These are phyloP conservation scores for Tridacna gigas DNA, from an alignment of 2,888 invertebrate genomes.

Conservation along the genomic window DNA sequence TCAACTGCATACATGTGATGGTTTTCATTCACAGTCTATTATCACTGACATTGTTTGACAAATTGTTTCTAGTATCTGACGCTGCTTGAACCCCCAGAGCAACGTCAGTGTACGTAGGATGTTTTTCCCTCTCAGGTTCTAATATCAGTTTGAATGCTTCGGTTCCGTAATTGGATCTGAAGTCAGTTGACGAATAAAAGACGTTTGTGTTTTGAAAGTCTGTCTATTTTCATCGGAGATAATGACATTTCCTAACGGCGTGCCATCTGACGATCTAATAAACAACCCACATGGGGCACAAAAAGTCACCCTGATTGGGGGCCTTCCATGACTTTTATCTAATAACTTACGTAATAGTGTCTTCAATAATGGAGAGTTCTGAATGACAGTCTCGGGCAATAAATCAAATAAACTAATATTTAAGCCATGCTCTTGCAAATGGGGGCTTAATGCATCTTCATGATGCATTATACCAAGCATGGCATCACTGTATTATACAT, in stretches of 20 bases:
- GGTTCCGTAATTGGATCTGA: background rate
- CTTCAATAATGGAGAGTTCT: background rate
- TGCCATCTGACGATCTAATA: background rate
- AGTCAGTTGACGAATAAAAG: background rate
- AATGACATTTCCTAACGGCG: background rate
- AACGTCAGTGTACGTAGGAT: too few relatives aligned
- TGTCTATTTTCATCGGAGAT: background rate
- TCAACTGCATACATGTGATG: too few relatives aligned
- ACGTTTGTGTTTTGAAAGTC: background rate
- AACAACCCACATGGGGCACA: background rate
- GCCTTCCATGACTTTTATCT: background rate
- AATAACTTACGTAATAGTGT: slow-evolving; percentile 1
- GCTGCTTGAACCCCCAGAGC: too few relatives aligned
- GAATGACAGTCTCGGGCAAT: background rate
- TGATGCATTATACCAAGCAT: too few relatives aligned
- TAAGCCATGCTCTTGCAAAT: background rate
- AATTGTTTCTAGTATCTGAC: too few relatives aligned
- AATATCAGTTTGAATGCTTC: too few relatives aligned
- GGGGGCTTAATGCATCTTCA: too few relatives aligned
- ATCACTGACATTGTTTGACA: too few relatives aligned
- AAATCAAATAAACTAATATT: slow-evolving; percentile 3
- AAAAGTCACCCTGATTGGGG: background rate
- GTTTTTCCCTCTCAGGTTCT: too few relatives aligned
- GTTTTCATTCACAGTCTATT: too few relatives aligned
- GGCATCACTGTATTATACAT: too few relatives aligned